These are phyloP conservation scores for Zoroaster sp. DNA, from an alignment of 53 echinoderm and acorn worm species.

Conservation along the genomic window DNA sequence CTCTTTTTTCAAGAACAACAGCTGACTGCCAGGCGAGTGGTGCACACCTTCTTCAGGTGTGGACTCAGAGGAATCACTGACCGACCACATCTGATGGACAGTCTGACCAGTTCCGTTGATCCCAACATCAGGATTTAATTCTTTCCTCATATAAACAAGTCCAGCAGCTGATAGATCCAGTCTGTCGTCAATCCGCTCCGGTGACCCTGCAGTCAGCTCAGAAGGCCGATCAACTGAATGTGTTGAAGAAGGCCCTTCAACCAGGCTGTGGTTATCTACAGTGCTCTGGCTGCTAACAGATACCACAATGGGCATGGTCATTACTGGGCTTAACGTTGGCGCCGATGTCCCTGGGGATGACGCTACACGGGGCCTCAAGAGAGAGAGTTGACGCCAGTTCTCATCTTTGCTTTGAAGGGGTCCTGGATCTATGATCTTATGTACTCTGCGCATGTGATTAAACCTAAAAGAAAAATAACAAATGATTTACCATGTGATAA, in stretches of 20 bases:
- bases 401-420: background rate
- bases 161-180: background rate
- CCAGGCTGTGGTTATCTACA: background rate
- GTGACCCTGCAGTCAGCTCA: constrained; percentile 47
- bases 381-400: background rate
- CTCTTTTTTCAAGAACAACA: constrained; percentile 10
- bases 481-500: background rate
- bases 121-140: constrained; percentile 6
- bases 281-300: constrained; percentile 35
- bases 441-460: constrained; percentile 10
- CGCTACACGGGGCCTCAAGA: background rate
- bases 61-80: constrained; percentile 27
- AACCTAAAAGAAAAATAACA: background rate
- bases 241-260: background rate
- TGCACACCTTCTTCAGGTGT: background rate
- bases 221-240: constrained; percentile 33
- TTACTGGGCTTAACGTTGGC: background rate
- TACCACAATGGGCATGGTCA: constrained; percentile 51
- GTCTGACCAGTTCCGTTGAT: background rate
- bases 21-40: background rate
- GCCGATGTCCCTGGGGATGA: background rate
- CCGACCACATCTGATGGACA: constrained; percentile 10
- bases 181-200: constrained; percentile 8
- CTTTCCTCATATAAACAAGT: constrained; percentile 44
- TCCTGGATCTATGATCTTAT: background rate